phyloP scores from a whole-genome alignment of 2,888 invertebrate genomes.

The Mesoligia furuncula region DNA sequence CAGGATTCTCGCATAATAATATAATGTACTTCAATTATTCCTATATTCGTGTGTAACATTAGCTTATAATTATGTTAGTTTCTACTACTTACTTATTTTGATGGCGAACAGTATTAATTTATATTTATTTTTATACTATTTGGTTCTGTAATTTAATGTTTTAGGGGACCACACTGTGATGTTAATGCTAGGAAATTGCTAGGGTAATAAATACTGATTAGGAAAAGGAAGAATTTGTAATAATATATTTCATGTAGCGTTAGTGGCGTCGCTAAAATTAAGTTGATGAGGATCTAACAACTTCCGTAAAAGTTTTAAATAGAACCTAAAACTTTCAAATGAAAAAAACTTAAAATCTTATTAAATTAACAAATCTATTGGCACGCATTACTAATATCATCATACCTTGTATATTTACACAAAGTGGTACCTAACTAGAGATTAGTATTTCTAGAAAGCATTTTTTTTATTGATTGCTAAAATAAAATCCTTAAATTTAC shows the following conservation, averaged over 20 bases:
- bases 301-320: background rate
- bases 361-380: background rate
- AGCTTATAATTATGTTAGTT: constrained; percentile 25
- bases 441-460: background rate
- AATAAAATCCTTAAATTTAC: background rate
- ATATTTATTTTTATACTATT: constrained; percentile 45
- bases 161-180: constrained; percentile 77
- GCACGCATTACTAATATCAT: background rate
- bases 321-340: background rate
- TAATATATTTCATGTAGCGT: constrained; percentile 26
- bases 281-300: background rate
- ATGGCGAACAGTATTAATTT: constrained; percentile 67
- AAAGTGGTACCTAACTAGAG: background rate
- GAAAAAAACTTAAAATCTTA: background rate
- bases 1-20: constrained; percentile 4
- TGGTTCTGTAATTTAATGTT: constrained; percentile 48
- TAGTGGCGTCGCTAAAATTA: constrained; percentile 27
- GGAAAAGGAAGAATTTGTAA: constrained; percentile 13
- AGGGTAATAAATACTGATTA: constrained; percentile 58
- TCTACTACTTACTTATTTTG: constrained; percentile 39
- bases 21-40: constrained; percentile 28
- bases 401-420: background rate
- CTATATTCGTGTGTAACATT: constrained; percentile 26
- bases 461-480: background rate
- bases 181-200: constrained; percentile 73